phyloP scores from a whole-genome alignment of 2,888 invertebrate species.

The Heliconius erato region DNA sequence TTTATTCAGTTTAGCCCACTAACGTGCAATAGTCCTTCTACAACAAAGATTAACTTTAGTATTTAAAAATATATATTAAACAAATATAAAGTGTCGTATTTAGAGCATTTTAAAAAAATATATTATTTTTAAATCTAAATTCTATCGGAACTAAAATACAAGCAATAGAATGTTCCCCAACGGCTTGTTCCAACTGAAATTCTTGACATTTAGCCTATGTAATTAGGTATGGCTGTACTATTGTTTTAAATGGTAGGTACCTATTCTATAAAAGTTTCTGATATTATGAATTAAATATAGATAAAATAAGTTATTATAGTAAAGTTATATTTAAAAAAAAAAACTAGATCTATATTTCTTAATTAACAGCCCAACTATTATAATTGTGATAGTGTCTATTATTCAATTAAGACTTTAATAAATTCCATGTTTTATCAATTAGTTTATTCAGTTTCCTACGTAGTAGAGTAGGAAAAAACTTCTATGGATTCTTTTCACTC shows the following conservation, averaged over 20 bases:
- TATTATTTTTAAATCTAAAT: slow-evolving; percentile 11
- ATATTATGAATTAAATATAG: not conserved
- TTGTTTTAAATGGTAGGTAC: slow-evolving; percentile 24
- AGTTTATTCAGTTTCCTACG: not conserved
- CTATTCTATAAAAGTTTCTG: not conserved
- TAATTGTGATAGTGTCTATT: not conserved
- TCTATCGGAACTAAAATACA: slow-evolving; percentile 9
- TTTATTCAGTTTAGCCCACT: no score
- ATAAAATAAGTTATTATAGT: not conserved
- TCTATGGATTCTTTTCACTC: not conserved
- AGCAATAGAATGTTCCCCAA: slow-evolving; percentile 23
- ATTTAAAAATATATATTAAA: no score
- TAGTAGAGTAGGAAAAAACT: not conserved
- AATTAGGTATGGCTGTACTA: slow-evolving; percentile 59
- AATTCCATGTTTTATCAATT: not conserved
- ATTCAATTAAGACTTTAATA: not conserved
- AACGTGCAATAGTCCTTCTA: no score
- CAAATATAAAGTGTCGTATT: no score
- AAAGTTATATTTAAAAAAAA: not conserved
- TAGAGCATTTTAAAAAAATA: not conserved
- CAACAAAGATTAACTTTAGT: no score
- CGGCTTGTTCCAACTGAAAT: slow-evolving; percentile 64
- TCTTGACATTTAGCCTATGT: slow-evolving; percentile 64
- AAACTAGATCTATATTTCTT: not conserved
- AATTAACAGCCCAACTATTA: not conserved